phyloP scores from a whole-genome alignment of 1,140 invertebrate species.

The Hycleus phaleratus region DNA sequence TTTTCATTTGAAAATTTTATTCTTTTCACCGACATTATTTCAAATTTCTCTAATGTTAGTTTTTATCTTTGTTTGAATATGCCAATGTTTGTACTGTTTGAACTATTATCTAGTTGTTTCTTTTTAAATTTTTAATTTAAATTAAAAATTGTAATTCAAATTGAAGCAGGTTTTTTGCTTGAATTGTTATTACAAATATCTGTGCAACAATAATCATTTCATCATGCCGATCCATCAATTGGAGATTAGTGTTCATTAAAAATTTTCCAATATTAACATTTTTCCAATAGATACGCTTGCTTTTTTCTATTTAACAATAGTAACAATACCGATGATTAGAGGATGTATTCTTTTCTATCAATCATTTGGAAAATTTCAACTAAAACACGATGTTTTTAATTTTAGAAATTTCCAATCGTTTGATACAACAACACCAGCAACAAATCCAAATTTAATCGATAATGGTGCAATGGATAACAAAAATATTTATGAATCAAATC shows the following conservation, averaged over 20 bases:
- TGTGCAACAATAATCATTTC: neutral
- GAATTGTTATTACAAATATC: neutral
- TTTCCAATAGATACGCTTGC: neutral
- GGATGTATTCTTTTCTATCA: no score
- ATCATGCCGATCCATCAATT: neutral
- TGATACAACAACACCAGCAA: constrained; percentile 5
- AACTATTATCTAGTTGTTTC: no score
- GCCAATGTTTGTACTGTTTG: no score
- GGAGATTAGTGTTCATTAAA: neutral
- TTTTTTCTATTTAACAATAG: neutral
- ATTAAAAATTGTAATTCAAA: no score
- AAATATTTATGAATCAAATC: constrained; percentile 18
- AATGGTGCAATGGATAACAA: neutral
- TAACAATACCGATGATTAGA: no score
- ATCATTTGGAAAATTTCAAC: no score
- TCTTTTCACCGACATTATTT: no score
- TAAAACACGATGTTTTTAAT: neutral
- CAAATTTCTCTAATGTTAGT: no score
- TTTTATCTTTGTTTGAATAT: no score
- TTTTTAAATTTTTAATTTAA: no score
- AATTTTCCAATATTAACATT: neutral
- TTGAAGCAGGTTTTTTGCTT: no score
- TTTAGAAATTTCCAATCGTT: constrained; percentile 23
- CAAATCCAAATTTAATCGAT: neutral
- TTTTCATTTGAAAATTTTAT: neutral